These are phyloP conservation scores for Incurvaria masculella DNA, from an alignment of 2,888 invertebrate genomes.

Conservation along the genomic window DNA sequence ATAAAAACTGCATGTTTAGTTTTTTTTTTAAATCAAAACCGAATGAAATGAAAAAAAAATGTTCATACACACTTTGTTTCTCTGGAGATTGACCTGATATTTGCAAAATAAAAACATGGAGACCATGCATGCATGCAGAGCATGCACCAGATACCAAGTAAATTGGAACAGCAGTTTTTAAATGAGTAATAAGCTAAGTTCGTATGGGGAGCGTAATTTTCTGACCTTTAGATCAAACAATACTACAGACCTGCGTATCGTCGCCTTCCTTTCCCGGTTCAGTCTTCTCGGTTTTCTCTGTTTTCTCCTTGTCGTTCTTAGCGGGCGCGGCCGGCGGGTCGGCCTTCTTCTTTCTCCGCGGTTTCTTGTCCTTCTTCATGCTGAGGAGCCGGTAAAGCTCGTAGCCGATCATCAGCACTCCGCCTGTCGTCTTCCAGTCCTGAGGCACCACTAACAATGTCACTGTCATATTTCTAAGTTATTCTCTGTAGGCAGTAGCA, in stretches of 20 bases:
- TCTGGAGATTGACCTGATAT: too few species aligned
- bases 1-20: too few species aligned
- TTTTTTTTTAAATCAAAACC: too few species aligned
- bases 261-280: slow-evolving; percentile 30
- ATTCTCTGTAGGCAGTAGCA: too few species aligned
- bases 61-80: too few species aligned
- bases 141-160: too few species aligned
- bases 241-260: slow-evolving; percentile 34
- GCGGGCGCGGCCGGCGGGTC: slow-evolving; percentile 33
- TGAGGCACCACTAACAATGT: slow-evolving; percentile 32
- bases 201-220: too few species aligned
- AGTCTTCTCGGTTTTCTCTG: slow-evolving; percentile 27
- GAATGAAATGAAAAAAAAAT: too few species aligned
- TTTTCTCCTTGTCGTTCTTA: slow-evolving; percentile 26
- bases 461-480: too few species aligned
- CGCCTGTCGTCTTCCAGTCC: slow-evolving; percentile 86
- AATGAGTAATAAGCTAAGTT: too few species aligned
- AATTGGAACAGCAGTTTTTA: too few species aligned
- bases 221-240: too few species aligned
- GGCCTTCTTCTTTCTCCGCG: slow-evolving; percentile 52
- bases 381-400: slow-evolving; percentile 92
- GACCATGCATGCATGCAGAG: background rate
- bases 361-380: slow-evolving; percentile 64
- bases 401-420: slow-evolving; percentile 95
- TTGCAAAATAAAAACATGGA: background rate